phyloP scores from a whole-genome alignment of 92 coral and sea anemone genomes.

The Epizoanthus scotinus region DNA sequence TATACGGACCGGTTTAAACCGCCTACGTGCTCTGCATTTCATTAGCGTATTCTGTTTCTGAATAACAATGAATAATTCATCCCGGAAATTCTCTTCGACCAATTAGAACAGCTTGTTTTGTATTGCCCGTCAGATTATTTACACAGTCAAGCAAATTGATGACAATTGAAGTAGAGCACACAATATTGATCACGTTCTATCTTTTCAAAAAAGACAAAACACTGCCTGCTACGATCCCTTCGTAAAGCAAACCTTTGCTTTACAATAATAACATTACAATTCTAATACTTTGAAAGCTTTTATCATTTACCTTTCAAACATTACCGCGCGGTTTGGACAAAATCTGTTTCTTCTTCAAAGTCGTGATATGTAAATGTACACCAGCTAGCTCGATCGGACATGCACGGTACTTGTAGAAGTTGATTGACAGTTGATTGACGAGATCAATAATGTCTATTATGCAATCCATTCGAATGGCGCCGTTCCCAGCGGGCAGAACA shows the following conservation, averaged over 20 bases:
- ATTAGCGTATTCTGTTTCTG: slow-evolving; percentile 24
- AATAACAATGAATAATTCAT: slow-evolving; percentile 30
- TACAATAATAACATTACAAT: not conserved
- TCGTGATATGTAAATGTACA: not conserved
- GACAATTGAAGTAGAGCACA: not conserved
- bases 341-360: not conserved
- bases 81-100: not conserved
- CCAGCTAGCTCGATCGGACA: not conserved
- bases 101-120: not conserved
- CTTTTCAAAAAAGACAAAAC: not conserved
- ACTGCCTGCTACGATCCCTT: not conserved
- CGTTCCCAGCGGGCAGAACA: slow-evolving; percentile 5
- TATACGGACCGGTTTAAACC: not conserved
- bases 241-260: not conserved
- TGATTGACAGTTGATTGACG: slow-evolving; percentile 22
- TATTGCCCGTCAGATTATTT: not conserved
- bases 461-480: slow-evolving; percentile 33
- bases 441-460: slow-evolving; percentile 9
- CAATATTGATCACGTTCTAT: slow-evolving; percentile 23
- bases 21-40: slow-evolving; percentile 44
- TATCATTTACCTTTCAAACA: not conserved
- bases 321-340: no score
- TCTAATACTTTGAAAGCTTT: not conserved
- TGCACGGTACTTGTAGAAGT: no score
- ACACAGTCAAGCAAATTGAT: not conserved